Percentiles rank a stretch among this genome's conserved stretches.
Evolutionary conservation across 2,797 vertebrate genomes (phyloP).

Genomic region (Acrossocheilus wenchowensis): DNA sequence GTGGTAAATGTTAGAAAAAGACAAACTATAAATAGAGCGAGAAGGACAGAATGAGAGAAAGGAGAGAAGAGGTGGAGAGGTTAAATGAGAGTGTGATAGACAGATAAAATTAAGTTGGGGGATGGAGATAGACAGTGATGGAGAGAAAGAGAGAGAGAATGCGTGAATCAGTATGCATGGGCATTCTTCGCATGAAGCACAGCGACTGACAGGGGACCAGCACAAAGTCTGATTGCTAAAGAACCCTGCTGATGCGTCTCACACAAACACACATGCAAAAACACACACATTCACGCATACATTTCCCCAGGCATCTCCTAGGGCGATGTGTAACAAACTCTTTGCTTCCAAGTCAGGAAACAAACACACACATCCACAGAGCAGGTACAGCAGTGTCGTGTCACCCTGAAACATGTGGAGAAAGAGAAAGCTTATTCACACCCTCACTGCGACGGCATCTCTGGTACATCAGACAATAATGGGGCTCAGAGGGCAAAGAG

Average conservation of each 20-base stretch:
- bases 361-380: constrained; percentile 39
- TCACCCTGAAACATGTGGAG: constrained; percentile 44
- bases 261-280: constrained; percentile 43
- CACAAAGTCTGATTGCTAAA: constrained; percentile 51
- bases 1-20: constrained; percentile 9
- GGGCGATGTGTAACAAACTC: constrained; percentile 32
- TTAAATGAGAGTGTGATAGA: constrained; percentile 45
- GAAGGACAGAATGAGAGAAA: not conserved
- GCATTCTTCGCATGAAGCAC: constrained; percentile 42
- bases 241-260: constrained; percentile 38
- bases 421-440: constrained; percentile 20
- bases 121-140: constrained; percentile 17
- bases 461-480: constrained; percentile 30
- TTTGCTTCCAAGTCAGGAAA: constrained; percentile 27
- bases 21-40: constrained; percentile 38
- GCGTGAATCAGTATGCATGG: constrained; percentile 48
- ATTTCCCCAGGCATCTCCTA: constrained; percentile 46
- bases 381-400: constrained; percentile 5
- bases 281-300: constrained; percentile 27
- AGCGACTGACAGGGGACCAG: constrained; percentile 50
- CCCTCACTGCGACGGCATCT: not conserved
- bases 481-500: constrained; percentile 34
- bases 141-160: constrained; percentile 46
- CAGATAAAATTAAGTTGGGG: constrained; percentile 27
- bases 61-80: constrained; percentile 27